Conservation (phyloP, 2,797 vertebrate species). For the Sarcoramphus papa region DNA sequence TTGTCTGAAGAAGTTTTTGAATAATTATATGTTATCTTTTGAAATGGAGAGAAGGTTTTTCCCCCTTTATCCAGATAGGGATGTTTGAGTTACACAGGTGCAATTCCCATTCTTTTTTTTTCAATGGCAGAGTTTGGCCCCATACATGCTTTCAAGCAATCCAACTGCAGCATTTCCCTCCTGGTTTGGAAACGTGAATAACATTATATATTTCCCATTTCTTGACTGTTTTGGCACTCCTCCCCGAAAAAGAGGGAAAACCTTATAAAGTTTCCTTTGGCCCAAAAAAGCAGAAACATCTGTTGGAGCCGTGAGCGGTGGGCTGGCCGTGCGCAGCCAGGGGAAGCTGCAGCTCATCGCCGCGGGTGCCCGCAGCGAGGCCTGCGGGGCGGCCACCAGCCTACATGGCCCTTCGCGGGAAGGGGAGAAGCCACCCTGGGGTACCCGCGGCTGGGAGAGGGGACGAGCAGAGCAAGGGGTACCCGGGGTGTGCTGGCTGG, state of each 20-base stretch:
- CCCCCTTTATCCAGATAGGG: neutral
- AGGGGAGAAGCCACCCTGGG: neutral
- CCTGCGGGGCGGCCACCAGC: neutral
- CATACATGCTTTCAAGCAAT: neutral
- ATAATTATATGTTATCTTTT: constrained; percentile 29
- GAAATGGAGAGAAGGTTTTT: neutral
- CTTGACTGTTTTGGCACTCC: constrained; percentile 68
- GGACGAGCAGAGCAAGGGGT: neutral
- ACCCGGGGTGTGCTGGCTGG: neutral
- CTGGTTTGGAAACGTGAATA: constrained; percentile 62
- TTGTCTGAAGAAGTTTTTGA: neutral
- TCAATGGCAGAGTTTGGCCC: neutral
- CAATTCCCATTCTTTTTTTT: neutral
- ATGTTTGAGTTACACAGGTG: neutral
- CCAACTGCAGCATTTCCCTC: constrained; percentile 59
- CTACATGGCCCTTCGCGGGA: neutral
- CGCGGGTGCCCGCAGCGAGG: neutral
- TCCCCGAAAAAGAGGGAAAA: constrained; percentile 67
- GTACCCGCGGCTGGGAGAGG: neutral
- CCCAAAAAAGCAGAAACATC: constrained; percentile 70
- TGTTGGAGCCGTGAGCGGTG: constrained; percentile 52
- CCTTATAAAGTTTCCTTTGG: constrained; percentile 65
- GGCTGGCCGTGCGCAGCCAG: neutral
- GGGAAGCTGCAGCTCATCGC: constrained; percentile 15
- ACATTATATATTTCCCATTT: constrained; percentile 69